Conservation (phyloP, 2,113 vertebrate genomes). For the Falcunculus frontatus region DNA sequence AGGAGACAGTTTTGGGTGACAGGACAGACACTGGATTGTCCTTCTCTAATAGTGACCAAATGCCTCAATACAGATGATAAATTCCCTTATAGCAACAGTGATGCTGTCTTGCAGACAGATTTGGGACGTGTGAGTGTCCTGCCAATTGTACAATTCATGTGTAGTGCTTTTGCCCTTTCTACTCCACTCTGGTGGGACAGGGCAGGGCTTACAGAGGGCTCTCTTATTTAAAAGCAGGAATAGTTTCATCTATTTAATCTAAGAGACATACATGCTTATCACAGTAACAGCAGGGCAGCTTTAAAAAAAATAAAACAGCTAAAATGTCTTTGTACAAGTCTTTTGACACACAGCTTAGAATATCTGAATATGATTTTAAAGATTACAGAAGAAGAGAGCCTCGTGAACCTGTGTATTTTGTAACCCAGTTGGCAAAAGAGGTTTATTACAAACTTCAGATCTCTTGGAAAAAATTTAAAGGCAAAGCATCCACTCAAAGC, state of each 20-base stretch:
- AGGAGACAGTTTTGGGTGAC: background rate
- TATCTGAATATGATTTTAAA: background rate
- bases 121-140: background rate
- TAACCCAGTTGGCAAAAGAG: background rate
- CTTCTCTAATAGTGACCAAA: background rate
- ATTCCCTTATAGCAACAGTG: background rate
- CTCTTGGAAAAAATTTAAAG: background rate
- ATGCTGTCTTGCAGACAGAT: background rate
- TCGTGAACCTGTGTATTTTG: fast-evolving
- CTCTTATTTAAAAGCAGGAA: background rate
- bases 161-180: background rate
- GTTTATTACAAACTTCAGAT: background rate
- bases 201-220: background rate
- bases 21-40: background rate
- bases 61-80: background rate
- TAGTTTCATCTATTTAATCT: background rate
- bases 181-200: background rate
- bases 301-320: background rate
- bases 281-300: background rate
- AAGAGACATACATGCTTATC: background rate
- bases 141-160: background rate
- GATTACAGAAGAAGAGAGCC: background rate
- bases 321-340: background rate
- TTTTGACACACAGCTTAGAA: background rate
- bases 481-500: background rate